Percentiles rank a stretch among this genome's conserved stretches.
Conservation (phyloP, 1,140 invertebrate genomes). For the Trissolcus basalis region DNA sequence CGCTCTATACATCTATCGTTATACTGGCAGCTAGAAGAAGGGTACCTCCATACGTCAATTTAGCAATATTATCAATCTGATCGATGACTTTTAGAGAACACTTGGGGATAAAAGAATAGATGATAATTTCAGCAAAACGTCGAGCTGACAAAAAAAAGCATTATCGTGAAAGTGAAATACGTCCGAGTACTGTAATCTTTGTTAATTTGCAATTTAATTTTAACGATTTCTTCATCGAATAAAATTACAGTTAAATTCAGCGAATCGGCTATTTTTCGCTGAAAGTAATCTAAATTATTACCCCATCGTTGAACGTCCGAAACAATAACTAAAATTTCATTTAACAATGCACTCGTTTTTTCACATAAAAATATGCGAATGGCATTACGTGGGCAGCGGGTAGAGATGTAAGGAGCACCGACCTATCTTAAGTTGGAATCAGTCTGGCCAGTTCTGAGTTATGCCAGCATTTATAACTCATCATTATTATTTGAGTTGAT, state of each 20-base stretch:
- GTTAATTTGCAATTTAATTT: slow-evolving; percentile 30
- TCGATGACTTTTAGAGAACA: too few relatives aligned
- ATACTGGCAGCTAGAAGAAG: slow-evolving; percentile 39
- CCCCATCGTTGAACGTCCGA: slow-evolving; percentile 25
- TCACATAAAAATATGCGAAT: slow-evolving; percentile 48
- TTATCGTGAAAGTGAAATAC: not conserved
- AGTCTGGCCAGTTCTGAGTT: slow-evolving; percentile 68
- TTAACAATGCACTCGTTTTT: slow-evolving; percentile 57
- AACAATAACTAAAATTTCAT: slow-evolving; percentile 53
- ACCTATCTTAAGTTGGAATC: slow-evolving; percentile 70
- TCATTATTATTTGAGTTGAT: slow-evolving; percentile 71
- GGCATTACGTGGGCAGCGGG: slow-evolving; percentile 60
- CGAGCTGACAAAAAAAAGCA: not conserved
- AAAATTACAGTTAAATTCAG: slow-evolving; percentile 26
- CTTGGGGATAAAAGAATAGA: too few relatives aligned
- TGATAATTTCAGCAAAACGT: too few relatives aligned
- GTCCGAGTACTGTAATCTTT: slow-evolving; percentile 4
- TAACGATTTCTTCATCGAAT: slow-evolving; percentile 30
- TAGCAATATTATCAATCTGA: slow-evolving; percentile 17
- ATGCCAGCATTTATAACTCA: slow-evolving; percentile 69
- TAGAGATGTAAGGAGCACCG: slow-evolving; percentile 63
- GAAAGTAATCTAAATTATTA: slow-evolving; percentile 45
- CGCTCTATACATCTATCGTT: slow-evolving; percentile 50
- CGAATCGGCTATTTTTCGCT: slow-evolving; percentile 28
- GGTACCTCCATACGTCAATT: slow-evolving; percentile 46